Percentiles rank a stretch among this genome's conserved stretches.
Conservation (phyloP, 2,888 invertebrate genomes). For the Ophion costatus region DNA sequence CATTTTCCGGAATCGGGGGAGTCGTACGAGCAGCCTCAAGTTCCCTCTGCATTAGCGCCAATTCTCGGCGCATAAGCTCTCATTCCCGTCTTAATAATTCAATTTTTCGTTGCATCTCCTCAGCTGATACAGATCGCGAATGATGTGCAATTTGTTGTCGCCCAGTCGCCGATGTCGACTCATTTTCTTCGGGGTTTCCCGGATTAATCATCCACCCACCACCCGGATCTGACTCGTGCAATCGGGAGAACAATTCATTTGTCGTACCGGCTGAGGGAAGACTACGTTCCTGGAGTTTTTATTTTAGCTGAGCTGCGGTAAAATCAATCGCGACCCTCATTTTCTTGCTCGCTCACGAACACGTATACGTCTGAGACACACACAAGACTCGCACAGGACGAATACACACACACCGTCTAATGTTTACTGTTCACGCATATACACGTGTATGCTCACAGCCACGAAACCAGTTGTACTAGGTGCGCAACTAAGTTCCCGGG, state of each 20-base stretch:
- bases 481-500: no score
- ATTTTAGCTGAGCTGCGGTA: not conserved
- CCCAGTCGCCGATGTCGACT: not conserved
- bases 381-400: not conserved
- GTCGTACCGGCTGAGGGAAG: not conserved
- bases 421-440: not conserved
- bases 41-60: constrained; percentile 12
- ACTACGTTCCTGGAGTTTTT: constrained; percentile 6
- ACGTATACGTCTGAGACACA: not conserved
- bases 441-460: not conserved
- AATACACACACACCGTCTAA: not conserved
- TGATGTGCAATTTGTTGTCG: not conserved
- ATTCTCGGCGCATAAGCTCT: constrained; percentile 34
- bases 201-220: constrained; percentile 10
- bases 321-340: not conserved
- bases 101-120: not conserved
- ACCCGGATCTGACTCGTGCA: constrained; percentile 7
- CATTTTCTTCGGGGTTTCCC: not conserved
- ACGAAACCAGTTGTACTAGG: not conserved
- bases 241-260: constrained; percentile 5
- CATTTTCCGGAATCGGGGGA: not conserved
- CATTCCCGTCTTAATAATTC: constrained; percentile 9
- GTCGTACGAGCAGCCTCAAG: constrained; percentile 21
- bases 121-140: not conserved
- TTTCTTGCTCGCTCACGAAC: not conserved